Conservation (phyloP, 1,140 invertebrate species). For the Episyrphus balteatus region DNA sequence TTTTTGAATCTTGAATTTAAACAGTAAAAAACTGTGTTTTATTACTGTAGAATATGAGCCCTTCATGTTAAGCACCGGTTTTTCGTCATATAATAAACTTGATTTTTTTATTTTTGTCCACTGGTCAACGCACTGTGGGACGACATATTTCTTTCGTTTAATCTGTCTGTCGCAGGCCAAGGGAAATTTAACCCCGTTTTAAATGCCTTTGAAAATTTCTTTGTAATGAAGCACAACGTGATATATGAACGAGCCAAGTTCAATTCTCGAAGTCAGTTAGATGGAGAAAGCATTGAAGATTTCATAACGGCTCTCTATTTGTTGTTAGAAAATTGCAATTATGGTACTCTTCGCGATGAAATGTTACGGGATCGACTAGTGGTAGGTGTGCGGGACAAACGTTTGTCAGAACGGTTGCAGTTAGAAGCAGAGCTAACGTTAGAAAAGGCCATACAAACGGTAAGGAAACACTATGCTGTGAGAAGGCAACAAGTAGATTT, state of each 20-base stretch:
- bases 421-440: conserved; percentile 4
- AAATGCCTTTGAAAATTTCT: too few species aligned
- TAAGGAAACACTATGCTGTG: background rate
- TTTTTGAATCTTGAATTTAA: too few species aligned
- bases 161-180: too few species aligned
- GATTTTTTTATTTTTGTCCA: too few species aligned
- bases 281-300: conserved; percentile 7
- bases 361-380: conserved; percentile 9
- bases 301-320: conserved; percentile 9
- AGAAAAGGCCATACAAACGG: conserved; percentile 4
- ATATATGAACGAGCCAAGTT: conserved; percentile 8
- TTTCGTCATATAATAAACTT: too few species aligned
- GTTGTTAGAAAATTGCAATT: conserved; percentile 9
- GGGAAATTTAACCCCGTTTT: too few species aligned
- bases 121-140: too few species aligned
- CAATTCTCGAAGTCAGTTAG: conserved; percentile 10
- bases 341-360: conserved; percentile 6
- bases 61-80: too few species aligned
- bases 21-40: too few species aligned
- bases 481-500: background rate
- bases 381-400: conserved; percentile 4
- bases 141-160: too few species aligned
- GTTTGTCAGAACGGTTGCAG: conserved; percentile 3
- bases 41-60: too few species aligned
- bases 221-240: background rate